phyloP scores from a whole-genome alignment of 1,140 invertebrate species.

The Lepidurus packardi region DNA sequence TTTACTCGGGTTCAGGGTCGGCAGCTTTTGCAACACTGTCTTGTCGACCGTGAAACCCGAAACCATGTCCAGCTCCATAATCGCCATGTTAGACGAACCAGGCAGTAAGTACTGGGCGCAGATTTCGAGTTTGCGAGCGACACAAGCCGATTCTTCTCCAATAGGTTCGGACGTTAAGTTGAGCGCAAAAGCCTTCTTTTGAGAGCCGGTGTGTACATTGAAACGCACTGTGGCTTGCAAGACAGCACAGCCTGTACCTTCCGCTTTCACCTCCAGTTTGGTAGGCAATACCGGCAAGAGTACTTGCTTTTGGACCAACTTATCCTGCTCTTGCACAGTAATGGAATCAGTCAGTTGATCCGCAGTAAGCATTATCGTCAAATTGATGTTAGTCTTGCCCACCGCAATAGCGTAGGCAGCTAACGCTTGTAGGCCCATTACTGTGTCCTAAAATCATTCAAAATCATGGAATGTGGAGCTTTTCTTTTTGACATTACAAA shows the following conservation, averaged over 20 bases:
- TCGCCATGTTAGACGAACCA: constrained; percentile 56
- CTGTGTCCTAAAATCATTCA: constrained; percentile 49
- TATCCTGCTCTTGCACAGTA: constrained; percentile 46
- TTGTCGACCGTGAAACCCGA: constrained; percentile 57
- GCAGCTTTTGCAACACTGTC: constrained; percentile 44
- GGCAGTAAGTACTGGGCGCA: constrained; percentile 46
- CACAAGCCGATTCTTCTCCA: constrained; percentile 39
- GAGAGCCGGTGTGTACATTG: constrained; percentile 46
- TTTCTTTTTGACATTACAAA: neutral
- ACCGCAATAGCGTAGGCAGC: constrained; percentile 52
- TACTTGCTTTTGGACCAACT: constrained; percentile 45
- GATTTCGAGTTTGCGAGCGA: constrained; percentile 44
- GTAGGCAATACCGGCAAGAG: constrained; percentile 48
- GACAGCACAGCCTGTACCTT: constrained; percentile 54
- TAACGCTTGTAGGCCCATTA: constrained; percentile 58
- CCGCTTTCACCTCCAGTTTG: constrained; percentile 47
- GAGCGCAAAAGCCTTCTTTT: constrained; percentile 47
- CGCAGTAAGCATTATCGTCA: constrained; percentile 45
- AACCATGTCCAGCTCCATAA: constrained; percentile 58
- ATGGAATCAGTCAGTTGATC: constrained; percentile 41
- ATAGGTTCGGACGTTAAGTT: constrained; percentile 30
- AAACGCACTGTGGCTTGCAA: constrained; percentile 51
- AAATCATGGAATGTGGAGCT: neutral
- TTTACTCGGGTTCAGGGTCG: neutral
- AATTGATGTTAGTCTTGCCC: constrained; percentile 42